A percentile compares a stretch with the other conserved stretches of the same genome.
Conservation (phyloP, 1,140 invertebrate genomes). For the Mizuhopecten yessoensis region DNA sequence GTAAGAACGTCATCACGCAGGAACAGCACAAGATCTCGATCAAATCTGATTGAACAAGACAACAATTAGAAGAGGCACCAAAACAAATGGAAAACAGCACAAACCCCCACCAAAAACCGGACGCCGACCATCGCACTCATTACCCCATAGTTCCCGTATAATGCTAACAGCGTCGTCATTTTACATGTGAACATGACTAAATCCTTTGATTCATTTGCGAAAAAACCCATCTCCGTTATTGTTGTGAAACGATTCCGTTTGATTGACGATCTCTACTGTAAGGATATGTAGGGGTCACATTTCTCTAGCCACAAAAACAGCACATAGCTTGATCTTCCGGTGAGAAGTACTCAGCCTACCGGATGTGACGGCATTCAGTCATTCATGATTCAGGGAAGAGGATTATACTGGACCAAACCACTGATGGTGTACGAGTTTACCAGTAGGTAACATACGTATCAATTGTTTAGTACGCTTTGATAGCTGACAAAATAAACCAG, state of each 20-base stretch:
- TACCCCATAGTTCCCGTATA: too few species aligned
- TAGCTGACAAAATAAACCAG: neutral
- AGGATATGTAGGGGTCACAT: neutral
- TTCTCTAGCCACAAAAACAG: constrained; percentile 8
- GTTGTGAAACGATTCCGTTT: neutral
- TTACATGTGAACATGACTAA: too few species aligned
- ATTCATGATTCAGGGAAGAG: constrained; percentile 10
- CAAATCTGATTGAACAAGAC: too few species aligned
- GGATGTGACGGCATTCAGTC: neutral
- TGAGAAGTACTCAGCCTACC: neutral
- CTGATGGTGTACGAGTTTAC: neutral
- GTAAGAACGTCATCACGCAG: too few species aligned
- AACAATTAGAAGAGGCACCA: too few species aligned
- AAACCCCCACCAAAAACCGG: too few species aligned
- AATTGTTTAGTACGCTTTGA: neutral
- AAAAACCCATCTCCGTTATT: too few species aligned
- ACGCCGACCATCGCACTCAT: too few species aligned
- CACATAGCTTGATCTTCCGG: neutral
- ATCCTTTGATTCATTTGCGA: too few species aligned
- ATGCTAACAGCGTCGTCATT: too few species aligned
- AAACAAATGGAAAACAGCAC: too few species aligned
- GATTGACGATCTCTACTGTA: neutral
- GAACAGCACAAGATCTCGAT: too few species aligned
- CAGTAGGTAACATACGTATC: neutral
- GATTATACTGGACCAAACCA: neutral